A percentile compares a stretch with the other conserved stretches of the same genome.
Conservation (phyloP, 2,888 invertebrate genomes). For the Tethea ocularis region DNA sequence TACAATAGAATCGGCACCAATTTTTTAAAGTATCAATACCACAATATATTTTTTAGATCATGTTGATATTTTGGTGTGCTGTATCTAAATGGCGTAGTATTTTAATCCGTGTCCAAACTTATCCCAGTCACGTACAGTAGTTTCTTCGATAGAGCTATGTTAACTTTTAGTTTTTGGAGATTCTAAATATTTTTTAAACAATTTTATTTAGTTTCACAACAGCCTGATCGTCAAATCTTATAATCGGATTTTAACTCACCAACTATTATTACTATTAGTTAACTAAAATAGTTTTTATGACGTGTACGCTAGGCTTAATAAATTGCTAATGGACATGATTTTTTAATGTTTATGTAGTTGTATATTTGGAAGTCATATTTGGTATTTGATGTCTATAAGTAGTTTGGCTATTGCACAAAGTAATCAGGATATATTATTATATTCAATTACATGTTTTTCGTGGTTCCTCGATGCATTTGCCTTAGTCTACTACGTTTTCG, state of each 20-base stretch:
- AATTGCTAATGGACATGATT: conserved; percentile 11
- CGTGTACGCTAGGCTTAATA: neutral
- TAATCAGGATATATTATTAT: conserved; percentile 30
- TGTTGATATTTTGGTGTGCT: neutral
- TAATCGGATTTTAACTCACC: no score
- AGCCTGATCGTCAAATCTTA: no score
- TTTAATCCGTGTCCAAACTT: neutral
- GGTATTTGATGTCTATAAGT: conserved; percentile 12
- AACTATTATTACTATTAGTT: no score
- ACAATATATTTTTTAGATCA: neutral
- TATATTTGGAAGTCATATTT: conserved; percentile 28
- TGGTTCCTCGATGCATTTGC: conserved; percentile 79
- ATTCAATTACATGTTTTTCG: conserved; percentile 40
- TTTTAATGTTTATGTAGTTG: conserved; percentile 23
- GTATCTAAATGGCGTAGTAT: neutral
- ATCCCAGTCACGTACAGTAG: neutral
- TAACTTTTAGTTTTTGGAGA: no score
- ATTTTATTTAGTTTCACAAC: no score
- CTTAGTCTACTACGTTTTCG: conserved; percentile 47
- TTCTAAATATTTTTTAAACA: no score
- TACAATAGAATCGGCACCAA: no score
- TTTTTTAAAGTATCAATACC: no score
- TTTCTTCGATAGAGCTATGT: no score
- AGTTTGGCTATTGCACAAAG: conserved; percentile 18
- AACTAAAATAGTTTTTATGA: neutral